Conservation (phyloP, 2,113 vertebrate species). For the Stercorarius parasiticus region DNA sequence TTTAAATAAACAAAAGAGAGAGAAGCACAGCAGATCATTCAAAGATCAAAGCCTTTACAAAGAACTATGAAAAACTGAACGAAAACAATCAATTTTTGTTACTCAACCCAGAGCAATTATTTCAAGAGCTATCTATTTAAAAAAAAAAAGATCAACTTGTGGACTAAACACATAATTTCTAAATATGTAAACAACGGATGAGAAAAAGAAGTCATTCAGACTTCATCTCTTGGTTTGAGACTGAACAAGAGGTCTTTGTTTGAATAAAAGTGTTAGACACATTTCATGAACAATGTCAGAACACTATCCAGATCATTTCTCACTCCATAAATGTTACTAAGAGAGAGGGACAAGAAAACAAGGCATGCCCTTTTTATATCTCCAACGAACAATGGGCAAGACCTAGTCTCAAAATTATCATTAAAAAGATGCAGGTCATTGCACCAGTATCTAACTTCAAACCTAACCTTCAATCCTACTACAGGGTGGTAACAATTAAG, state of each 20-base stretch:
- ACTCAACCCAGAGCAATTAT: not conserved
- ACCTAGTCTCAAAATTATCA: not conserved
- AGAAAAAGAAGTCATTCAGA: slow-evolving; percentile 56
- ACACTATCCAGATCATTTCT: slow-evolving; percentile 50
- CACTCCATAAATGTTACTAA: slow-evolving; percentile 69
- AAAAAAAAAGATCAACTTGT: not conserved
- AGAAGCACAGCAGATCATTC: not conserved
- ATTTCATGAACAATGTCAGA: slow-evolving; percentile 41
- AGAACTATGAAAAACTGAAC: not conserved
- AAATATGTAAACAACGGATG: slow-evolving; percentile 23
- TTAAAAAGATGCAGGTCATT: slow-evolving; percentile 30
- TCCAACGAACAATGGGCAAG: slow-evolving; percentile 4
- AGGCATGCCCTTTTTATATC: slow-evolving; percentile 20
- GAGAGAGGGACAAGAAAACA: slow-evolving; percentile 56
- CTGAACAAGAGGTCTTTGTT: slow-evolving; percentile 49
- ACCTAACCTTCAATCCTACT: not conserved
- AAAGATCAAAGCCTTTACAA: not conserved
- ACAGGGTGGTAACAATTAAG: not conserved
- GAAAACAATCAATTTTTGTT: not conserved
- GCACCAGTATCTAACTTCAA: not conserved
- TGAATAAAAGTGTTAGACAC: not conserved
- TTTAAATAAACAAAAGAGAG: not conserved
- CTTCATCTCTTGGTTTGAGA: not conserved
- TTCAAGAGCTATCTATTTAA: not conserved
- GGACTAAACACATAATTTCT: slow-evolving; percentile 29